Evolutionary conservation across 2,888 invertebrate species (phyloP).

Genomic region (Parochlus steinenii): DNA sequence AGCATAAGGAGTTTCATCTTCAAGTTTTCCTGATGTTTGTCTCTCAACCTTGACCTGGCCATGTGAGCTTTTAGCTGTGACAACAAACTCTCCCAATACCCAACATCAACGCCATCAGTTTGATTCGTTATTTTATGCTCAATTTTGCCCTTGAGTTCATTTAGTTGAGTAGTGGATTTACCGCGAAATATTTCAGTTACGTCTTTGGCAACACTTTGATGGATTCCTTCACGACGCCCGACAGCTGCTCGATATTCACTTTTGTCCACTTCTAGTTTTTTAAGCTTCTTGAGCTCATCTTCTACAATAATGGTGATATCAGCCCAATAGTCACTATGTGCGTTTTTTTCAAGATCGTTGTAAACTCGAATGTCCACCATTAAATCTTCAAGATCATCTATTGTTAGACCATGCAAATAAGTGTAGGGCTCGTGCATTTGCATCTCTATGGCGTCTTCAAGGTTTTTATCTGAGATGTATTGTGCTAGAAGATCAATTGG

Average conservation of each 20-base stretch:
- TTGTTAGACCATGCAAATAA: slow-evolving; percentile 77
- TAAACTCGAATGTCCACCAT: slow-evolving; percentile 91
- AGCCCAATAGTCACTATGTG: slow-evolving; percentile 84
- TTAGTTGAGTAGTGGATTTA: slow-evolving; percentile 76
- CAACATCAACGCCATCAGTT: slow-evolving; percentile 83
- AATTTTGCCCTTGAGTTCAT: slow-evolving; percentile 67
- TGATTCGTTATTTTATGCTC: slow-evolving; percentile 70
- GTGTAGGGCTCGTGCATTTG: slow-evolving; percentile 98
- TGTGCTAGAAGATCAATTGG: slow-evolving; percentile 95
- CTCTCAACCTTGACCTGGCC: slow-evolving; percentile 79
- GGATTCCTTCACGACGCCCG: slow-evolving; percentile 46
- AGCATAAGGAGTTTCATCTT: slow-evolving; percentile 74
- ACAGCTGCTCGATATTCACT: slow-evolving; percentile 39
- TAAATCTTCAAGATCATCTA: slow-evolving; percentile 86
- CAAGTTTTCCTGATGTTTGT: slow-evolving; percentile 82
- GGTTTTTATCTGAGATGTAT: slow-evolving; percentile 82
- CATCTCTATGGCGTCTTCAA: slow-evolving; percentile 89
- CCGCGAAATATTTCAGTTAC: slow-evolving; percentile 83
- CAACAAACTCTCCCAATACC: slow-evolving; percentile 93
- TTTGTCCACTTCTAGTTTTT: slow-evolving; percentile 47
- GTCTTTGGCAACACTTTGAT: slow-evolving; percentile 79
- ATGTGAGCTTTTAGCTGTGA: slow-evolving; percentile 93
- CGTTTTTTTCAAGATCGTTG: slow-evolving; percentile 77
- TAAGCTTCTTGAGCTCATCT: slow-evolving; percentile 78
- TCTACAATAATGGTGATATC: slow-evolving; percentile 90